Base-by-base conservation (phyloP, 2,888 invertebrate species). In the Cryptus armator region DNA sequence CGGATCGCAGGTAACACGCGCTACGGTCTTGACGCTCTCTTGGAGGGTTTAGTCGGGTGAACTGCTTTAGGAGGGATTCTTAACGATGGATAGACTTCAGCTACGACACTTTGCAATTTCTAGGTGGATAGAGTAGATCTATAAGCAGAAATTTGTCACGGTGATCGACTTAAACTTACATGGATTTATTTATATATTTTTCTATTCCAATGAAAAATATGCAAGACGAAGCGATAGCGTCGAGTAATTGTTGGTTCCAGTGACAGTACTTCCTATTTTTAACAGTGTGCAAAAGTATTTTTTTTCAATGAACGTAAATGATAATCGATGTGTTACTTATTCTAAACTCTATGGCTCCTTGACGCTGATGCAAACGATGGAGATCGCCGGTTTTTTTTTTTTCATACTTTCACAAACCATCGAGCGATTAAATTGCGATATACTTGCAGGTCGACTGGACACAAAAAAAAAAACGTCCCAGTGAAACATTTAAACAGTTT, bases 61-160 rank as follows among this genome's bases (percentile, higher is more conserved):
- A 19, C 48, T 32, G 46, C 59, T 4, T 3, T 29, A 29, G 59
- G 59, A 59, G 24, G 14, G 24, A 29, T 12, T 37, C 6, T 56
- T 14, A 74, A 84, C 44, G 76, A 81, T 44, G 59, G 29, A 64
- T n/a, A 6, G 32, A 53, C n/a, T 48, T 48, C 12, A 53, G 67
- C 44, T 78, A 64, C 43, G 64, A 56, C 37, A 56, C 43, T 64
- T 46, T 32, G 37, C 3, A 12, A 66, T 74, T 53, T 44, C 29
- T 5, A 53, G 62, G 10, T 14, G 67, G 14, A 16, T 0, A 32
- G 29, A 56, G 12, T 10, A 56, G 24, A 4, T 56, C 56, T 24
- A 4, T 10, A 10, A 14, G 24, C 9, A 56, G 53, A 53, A 53
- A 10, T 9, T 53, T 16, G 46, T 48, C 37, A 37, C 37, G 37